A percentile compares a stretch with the other conserved stretches of the same genome.
Evolutionary conservation across 2,888 invertebrate species (phyloP).

Genomic region (Tipula helvola): DNA sequence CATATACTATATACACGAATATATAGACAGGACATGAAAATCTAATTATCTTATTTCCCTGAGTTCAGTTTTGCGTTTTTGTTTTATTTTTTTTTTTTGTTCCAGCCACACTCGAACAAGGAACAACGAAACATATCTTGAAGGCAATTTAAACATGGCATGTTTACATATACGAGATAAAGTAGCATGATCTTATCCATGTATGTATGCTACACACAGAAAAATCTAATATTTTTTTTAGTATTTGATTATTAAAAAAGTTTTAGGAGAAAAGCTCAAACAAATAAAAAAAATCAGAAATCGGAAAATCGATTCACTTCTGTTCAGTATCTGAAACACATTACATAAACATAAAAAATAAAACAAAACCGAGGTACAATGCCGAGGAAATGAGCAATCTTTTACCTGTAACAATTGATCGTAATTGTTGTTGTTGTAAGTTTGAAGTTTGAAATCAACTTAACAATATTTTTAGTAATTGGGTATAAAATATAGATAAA

Average conservation of each 20-base stretch:
- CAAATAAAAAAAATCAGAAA: not conserved
- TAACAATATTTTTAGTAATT: not conserved
- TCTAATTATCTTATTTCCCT: not conserved
- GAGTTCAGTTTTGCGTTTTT: not conserved
- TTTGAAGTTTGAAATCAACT: not conserved
- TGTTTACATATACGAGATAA: not conserved
- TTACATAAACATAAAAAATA: not conserved
- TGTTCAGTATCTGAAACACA: not conserved
- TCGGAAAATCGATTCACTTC: not conserved
- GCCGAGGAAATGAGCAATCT: not conserved
- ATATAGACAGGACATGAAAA: not conserved
- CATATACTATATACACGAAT: not conserved
- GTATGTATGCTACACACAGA: not conserved
- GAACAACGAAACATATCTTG: not conserved
- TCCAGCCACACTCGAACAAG: not conserved
- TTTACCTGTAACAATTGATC: not conserved
- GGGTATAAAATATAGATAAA: too few species aligned
- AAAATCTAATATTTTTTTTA: not conserved
- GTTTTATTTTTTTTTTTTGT: not conserved
- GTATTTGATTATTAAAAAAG: not conserved
- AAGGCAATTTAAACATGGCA: not conserved
- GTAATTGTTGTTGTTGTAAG: not conserved
- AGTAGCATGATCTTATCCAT: not conserved
- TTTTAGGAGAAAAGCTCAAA: not conserved
- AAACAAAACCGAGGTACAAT: not conserved